Evolutionary conservation across 2,888 invertebrate genomes (phyloP).

Genomic region (Cryptocephalus moraei): DNA sequence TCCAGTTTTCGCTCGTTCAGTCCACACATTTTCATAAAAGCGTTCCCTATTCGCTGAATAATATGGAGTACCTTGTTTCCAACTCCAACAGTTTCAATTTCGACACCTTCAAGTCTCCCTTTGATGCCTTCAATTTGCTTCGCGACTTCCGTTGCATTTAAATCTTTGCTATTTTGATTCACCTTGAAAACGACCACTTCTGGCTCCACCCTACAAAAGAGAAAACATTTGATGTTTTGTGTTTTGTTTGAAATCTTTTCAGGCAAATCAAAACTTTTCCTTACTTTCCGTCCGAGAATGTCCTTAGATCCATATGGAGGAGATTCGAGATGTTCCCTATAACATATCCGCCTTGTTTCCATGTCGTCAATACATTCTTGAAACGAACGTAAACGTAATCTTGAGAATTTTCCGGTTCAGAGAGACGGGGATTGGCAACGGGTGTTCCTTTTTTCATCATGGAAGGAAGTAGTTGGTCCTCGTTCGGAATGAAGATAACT

Average conservation of each 20-base stretch:
- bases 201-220: conserved; percentile 53
- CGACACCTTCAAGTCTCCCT: conserved; percentile 57
- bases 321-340: conserved; percentile 59
- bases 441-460: conserved; percentile 38
- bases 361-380: conserved; percentile 57
- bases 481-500: too few species aligned
- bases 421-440: conserved; percentile 27
- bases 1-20: too few species aligned
- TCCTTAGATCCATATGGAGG: conserved; percentile 53
- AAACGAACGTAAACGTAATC: conserved; percentile 72
- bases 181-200: conserved; percentile 73
- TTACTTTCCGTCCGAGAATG: conserved; percentile 56
- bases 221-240: not conserved
- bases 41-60: too few species aligned
- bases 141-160: conserved; percentile 58
- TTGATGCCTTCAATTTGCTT: conserved; percentile 53
- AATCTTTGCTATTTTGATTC: conserved; percentile 50
- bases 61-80: conserved; percentile 61
- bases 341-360: conserved; percentile 65
- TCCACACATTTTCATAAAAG: conserved; percentile 41
- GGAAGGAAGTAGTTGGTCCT: conserved; percentile 14
- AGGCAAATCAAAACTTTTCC: conserved; percentile 3
- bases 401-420: conserved; percentile 41
- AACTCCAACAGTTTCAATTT: conserved; percentile 62
- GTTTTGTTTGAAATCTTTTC: not conserved